phyloP scores from a whole-genome alignment of 2,888 invertebrate species.

The Exocentrus adspersus region DNA sequence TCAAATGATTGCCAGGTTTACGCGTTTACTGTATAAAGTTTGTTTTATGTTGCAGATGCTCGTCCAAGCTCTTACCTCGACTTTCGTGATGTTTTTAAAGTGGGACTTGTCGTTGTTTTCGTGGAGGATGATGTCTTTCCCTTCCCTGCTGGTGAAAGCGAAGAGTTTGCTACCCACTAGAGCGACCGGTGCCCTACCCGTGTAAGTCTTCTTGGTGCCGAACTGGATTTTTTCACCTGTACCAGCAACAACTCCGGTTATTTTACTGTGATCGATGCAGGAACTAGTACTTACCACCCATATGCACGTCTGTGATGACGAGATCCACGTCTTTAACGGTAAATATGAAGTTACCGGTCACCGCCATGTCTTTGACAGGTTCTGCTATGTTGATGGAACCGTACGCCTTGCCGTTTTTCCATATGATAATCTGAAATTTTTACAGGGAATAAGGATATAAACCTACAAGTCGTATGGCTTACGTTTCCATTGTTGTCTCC shows the following conservation, averaged over 20 bases:
- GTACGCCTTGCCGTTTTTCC: slow-evolving; percentile 66
- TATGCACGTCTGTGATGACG: slow-evolving; percentile 69
- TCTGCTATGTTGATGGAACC: slow-evolving; percentile 63
- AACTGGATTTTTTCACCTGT: slow-evolving; percentile 48
- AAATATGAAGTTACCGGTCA: slow-evolving; percentile 67
- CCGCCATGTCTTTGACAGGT: slow-evolving; percentile 71
- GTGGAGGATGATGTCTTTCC: slow-evolving; percentile 68
- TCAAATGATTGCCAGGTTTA: too few species aligned
- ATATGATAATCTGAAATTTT: slow-evolving; percentile 67
- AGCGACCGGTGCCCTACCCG: slow-evolving; percentile 69
- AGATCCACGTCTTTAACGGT: slow-evolving; percentile 72
- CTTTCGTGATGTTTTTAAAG: slow-evolving; percentile 67
- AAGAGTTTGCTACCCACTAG: slow-evolving; percentile 58
- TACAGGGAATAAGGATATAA: too few species aligned
- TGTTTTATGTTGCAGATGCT: too few species aligned
- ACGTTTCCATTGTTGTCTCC: slow-evolving; percentile 74
- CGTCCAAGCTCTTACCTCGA: slow-evolving; percentile 64
- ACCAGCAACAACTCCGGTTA: too few species aligned
- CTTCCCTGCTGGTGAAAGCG: slow-evolving; percentile 65
- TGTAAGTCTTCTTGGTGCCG: slow-evolving; percentile 65
- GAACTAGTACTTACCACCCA: slow-evolving; percentile 57
- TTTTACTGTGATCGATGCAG: too few species aligned
- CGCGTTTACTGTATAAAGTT: too few species aligned
- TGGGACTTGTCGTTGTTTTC: slow-evolving; percentile 63
- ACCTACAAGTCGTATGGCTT: too few species aligned